phyloP scores from a whole-genome alignment of 2,888 invertebrate species.

The Endotricha flammealis region DNA sequence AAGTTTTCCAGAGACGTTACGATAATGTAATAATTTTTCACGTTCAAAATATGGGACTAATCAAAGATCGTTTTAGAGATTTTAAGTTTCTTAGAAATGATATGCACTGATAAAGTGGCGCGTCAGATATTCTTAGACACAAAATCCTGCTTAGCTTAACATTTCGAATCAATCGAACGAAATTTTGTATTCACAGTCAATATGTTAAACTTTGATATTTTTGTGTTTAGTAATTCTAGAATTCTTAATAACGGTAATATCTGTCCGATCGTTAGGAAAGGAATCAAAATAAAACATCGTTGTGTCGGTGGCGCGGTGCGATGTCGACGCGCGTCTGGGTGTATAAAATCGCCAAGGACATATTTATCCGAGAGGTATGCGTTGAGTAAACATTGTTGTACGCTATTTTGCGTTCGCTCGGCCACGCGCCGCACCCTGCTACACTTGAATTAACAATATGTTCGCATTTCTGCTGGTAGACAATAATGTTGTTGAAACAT shows the following conservation, averaged over 20 bases:
- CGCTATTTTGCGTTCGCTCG: conserved; percentile 47
- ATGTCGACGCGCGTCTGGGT: conserved; percentile 42
- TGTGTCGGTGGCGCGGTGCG: conserved; percentile 30
- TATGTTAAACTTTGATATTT: neutral
- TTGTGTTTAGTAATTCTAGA: conserved; percentile 7
- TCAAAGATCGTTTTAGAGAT: no score
- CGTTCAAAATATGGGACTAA: no score
- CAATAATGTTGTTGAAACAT: conserved; percentile 1
- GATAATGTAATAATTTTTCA: conserved; percentile 21
- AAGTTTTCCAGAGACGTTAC: conserved; percentile 39
- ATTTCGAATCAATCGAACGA: no score
- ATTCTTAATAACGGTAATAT: no score
- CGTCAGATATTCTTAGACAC: no score
- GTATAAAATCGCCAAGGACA: conserved; percentile 71
- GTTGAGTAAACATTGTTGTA: conserved; percentile 68
- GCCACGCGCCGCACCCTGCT: conserved; percentile 47
- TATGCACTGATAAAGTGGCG: no score
- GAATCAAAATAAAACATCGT: conserved; percentile 47
- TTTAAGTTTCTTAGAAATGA: no score
- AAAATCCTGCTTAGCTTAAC: no score
- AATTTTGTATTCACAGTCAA: no score
- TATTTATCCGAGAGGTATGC: conserved; percentile 72
- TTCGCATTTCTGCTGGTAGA: conserved; percentile 1
- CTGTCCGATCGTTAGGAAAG: conserved; percentile 30
- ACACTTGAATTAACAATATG: conserved; percentile 24